Percentiles rank a stretch among this genome's conserved stretches.
Conservation (phyloP, 2,113 vertebrate genomes). For the Seriola rivoliana region DNA sequence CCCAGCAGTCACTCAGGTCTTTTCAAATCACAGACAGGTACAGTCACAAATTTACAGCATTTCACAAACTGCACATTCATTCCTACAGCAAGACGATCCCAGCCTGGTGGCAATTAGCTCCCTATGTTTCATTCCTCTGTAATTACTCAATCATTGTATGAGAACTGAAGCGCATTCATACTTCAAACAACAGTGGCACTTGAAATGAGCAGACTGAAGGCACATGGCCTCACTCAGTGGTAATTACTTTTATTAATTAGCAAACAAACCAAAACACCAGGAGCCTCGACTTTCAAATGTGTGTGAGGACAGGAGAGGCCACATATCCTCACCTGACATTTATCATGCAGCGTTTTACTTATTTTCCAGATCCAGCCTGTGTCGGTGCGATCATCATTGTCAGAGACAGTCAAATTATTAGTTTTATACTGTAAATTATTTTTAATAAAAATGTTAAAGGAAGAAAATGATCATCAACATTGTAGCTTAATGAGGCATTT, state of each 20-base stretch:
- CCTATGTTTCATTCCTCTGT: constrained; percentile 4
- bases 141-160: neutral
- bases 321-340: constrained; percentile 13
- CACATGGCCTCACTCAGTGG: constrained; percentile 12
- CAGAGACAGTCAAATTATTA: neutral
- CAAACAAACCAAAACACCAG: constrained; percentile 9
- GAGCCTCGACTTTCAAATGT: constrained; percentile 14
- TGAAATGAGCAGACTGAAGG: constrained; percentile 32
- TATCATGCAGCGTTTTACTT: constrained; percentile 6
- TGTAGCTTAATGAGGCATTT: neutral
- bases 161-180: neutral
- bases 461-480: no score
- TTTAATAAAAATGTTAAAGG: neutral
- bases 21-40: no score
- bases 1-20: no score
- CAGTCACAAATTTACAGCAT: no score
- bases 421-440: neutral
- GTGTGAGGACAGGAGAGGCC: neutral
- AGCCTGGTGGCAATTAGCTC: neutral
- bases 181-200: constrained; percentile 24
- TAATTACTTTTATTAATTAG: constrained; percentile 45
- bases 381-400: neutral
- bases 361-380: neutral
- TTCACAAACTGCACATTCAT: neutral
- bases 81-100: neutral